Base-by-base conservation (phyloP, 2,797 vertebrate species). In the Hoplostethus atlanticus region DNA sequence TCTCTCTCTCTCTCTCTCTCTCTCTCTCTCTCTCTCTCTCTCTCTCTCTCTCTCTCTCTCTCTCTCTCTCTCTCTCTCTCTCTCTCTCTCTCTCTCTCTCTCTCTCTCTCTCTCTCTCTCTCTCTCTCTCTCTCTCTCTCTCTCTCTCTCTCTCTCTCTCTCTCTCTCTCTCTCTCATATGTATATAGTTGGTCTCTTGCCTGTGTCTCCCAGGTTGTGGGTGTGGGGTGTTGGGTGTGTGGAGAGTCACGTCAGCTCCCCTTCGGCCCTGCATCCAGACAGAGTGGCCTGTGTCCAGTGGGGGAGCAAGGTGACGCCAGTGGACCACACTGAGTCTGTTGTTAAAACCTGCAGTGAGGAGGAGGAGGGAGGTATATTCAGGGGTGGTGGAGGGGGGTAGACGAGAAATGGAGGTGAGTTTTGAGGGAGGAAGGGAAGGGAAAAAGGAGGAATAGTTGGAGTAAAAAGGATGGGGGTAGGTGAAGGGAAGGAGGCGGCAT, bases 261-360 rank as follows among this genome's bases (percentile, higher is more conserved):
- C 11, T 44, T 61, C 30, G 25, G 57, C 46, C 69, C 69, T 74
- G 60, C 31, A 13, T 31, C 52, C 68, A 65, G 40, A 85, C 82
- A 81, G 76, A 84, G 83, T 67, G 63, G 80, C 79, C 59, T 70
- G 84, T 84, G 85, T 89, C 72, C 66, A 6, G 52, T 2, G 13
- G 86, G 88, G 87, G 87, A 91, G 88, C 85, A 84, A 93, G 84
- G 81, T 93, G 84, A 92, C 87, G 93, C 91, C 90, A 91, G 84
- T 44, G 68, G 76, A 62, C 84, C 89, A 95, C 91, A 94, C 90
- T 91, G 90, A 89, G 86, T 71, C 89, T 80, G 84, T 91, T 95
- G 93, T 95, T 93, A 87, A 83, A 90, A 73, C 47, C 62, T 64
- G 58, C 8, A 80, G 31, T 64, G 50, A 48, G 69, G 66, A 58